Conservation (phyloP, 2,113 vertebrate species). For the Onychostruthus taczanowskii region DNA sequence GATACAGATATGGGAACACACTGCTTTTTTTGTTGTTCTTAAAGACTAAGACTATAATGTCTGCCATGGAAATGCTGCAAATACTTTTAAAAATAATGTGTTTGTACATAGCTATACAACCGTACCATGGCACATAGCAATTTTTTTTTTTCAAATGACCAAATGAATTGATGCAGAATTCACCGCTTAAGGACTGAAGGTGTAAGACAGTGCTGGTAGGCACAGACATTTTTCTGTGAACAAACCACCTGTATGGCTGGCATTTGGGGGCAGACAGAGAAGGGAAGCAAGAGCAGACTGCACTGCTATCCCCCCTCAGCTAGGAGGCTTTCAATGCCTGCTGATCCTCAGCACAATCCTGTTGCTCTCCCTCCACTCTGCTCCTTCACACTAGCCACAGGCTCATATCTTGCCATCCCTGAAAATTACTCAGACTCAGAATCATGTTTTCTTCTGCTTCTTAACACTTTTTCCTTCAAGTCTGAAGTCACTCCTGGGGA, state of each 20-base stretch:
- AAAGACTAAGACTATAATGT: background rate
- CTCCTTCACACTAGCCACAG: background rate
- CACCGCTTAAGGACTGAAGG: background rate
- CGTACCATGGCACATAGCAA: background rate
- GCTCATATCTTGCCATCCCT: background rate
- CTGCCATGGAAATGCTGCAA: background rate
- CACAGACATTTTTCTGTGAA: background rate
- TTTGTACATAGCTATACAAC: background rate
- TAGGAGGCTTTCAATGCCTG: background rate
- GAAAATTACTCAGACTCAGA: background rate
- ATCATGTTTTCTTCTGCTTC: background rate
- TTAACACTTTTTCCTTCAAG: background rate
- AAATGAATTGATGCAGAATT: background rate
- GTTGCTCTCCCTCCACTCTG: background rate
- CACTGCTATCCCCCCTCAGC: background rate
- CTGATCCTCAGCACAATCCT: background rate
- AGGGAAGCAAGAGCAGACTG: background rate
- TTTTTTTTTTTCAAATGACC: background rate
- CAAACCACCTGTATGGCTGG: fast-evolving
- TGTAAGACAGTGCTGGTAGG: background rate
- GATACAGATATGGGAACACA: background rate
- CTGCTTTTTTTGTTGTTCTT: background rate
- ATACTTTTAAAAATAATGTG: background rate
- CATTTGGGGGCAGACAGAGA: background rate
- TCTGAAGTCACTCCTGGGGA: background rate